phyloP scores from a whole-genome alignment of 2,888 invertebrate species.

The Xiphydria camelus region DNA sequence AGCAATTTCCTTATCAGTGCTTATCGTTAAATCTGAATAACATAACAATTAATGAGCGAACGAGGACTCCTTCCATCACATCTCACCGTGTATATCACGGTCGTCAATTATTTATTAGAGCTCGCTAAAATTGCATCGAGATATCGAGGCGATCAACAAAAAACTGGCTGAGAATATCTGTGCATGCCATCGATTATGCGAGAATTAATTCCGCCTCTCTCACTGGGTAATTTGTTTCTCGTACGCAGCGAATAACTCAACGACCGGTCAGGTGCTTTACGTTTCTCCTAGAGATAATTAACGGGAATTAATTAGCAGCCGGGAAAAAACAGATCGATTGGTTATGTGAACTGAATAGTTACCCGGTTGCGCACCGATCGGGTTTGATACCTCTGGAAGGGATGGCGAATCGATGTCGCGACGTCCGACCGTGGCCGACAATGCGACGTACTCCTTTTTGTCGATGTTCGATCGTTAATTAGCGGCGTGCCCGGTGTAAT shows the following conservation, averaged over 20 bases:
- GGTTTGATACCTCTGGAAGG: background rate
- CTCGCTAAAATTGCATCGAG: too few species aligned
- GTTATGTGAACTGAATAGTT: slow-evolving; percentile 22
- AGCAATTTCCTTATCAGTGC: too few species aligned
- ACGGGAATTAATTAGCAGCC: slow-evolving; percentile 47
- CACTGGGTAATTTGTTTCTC: slow-evolving; percentile 28
- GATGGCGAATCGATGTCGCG: background rate
- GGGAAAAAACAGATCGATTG: slow-evolving; percentile 36
- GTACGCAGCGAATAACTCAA: slow-evolving; percentile 30
- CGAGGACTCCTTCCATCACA: too few species aligned
- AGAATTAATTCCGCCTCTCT: too few species aligned
- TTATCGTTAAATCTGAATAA: too few species aligned
- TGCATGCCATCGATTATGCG: too few species aligned
- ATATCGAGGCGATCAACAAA: too few species aligned
- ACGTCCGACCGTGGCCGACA: slow-evolving; percentile 23
- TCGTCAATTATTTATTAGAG: too few species aligned
- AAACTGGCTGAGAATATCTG: too few species aligned
- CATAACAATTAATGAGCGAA: too few species aligned
- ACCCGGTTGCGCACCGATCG: background rate
- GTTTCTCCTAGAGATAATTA: slow-evolving; percentile 41
- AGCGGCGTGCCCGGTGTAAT: slow-evolving; percentile 28
- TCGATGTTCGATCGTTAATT: slow-evolving; percentile 35
- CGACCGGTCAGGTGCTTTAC: slow-evolving; percentile 12
- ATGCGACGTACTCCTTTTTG: slow-evolving; percentile 33
- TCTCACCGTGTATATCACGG: too few species aligned